Base-by-base conservation (phyloP, 2,797 vertebrate genomes). In the Erpetoichthys calabaricus region DNA sequence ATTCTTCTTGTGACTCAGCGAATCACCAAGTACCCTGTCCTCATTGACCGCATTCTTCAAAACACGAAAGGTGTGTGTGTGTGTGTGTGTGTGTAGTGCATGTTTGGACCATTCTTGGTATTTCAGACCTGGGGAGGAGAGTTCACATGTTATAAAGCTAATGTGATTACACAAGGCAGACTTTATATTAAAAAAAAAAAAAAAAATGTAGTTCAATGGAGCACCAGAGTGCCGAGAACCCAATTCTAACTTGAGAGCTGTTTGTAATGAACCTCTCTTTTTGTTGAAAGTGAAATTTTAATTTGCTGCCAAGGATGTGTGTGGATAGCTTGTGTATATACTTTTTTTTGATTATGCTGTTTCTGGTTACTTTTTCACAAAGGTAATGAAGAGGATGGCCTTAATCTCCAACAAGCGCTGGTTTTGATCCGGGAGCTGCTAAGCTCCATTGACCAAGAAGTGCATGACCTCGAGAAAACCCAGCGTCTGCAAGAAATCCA, bases 1-100 rank as follows among this genome's bases (percentile, higher is more conserved):
- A 92, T 93, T 68, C 67, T 97, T 57, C 76, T 97, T 70, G 90
- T 97, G 67, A 97, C 91, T 2, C 93, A 97, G 68, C 82, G 92
- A 49, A 93, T 95, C 73, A 94, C 91, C 60, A 94, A 97, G 69
- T 97, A 97, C 68, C 93, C 92, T 0, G 91, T 92, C 56, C 89
- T 97, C 42, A 74, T 96, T 43, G 86, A 84, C 67, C 84, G 90
- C 42, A 92, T 97, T 70, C 75, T 90, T 63, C 88, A 91, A 57
- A 90, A 92, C 65, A 91, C 87, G 61, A 88, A 79, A 4, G 91
- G 93, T 92, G 56, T 73, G 59, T 3, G 7, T 42, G 43, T 6
- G 8, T 6, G n/a, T n/a, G 93, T 92, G 56, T 73, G 59, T 25
- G 1, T 25, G 25, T 25, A 25, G 25, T 25, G 25, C 25, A 25